These are phyloP conservation scores for Gasterosteus aculeatus DNA, from an alignment of 2,113 vertebrate genomes.

Conservation along the genomic window DNA sequence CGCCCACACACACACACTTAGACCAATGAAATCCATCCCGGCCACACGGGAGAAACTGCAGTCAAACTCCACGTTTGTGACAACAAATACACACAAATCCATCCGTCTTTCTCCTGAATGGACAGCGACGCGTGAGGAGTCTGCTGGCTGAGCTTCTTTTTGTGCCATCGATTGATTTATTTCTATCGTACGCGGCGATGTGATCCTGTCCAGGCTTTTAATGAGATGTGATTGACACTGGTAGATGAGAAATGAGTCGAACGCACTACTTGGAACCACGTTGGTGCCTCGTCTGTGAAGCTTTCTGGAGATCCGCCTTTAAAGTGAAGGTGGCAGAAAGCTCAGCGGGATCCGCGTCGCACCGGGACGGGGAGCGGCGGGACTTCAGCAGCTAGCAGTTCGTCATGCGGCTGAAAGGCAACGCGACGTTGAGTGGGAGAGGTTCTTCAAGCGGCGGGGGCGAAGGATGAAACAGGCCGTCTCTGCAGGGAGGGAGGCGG, in stretches of 20 bases:
- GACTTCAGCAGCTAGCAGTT: constrained; percentile 30
- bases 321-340: constrained; percentile 9
- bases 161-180: too few relatives aligned
- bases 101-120: background rate
- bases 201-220: too few relatives aligned
- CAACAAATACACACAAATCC: background rate
- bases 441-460: constrained; percentile 31
- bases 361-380: constrained; percentile 11
- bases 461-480: constrained; percentile 43
- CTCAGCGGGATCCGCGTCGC: constrained; percentile 14
- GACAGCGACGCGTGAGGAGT: background rate
- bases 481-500: constrained; percentile 27
- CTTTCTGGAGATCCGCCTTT: constrained; percentile 9
- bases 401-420: constrained; percentile 50
- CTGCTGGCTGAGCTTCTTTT: too few relatives aligned
- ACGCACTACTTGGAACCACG: too few relatives aligned
- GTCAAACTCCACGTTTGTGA: background rate
- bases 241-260: too few relatives aligned
- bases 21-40: background rate
- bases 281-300: background rate
- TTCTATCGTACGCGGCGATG: too few relatives aligned
- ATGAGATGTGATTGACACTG: too few relatives aligned
- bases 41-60: background rate
- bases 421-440: constrained; percentile 45
- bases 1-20: background rate